phyloP scores from a whole-genome alignment of 2,888 invertebrate genomes.

The Hypercompe scribonia region DNA sequence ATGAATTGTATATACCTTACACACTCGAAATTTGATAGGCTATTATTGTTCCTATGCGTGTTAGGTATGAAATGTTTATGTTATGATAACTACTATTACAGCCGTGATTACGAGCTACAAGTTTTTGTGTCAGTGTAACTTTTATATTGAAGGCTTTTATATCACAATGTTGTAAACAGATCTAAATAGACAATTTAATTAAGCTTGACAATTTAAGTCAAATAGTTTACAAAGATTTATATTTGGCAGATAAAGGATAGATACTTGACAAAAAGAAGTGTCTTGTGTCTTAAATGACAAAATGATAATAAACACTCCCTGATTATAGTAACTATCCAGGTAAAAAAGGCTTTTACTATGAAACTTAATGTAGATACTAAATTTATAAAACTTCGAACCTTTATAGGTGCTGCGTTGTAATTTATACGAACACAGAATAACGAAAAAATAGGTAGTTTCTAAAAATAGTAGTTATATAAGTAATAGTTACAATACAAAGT shows the following conservation, averaged over 20 bases:
- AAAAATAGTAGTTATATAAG: background rate
- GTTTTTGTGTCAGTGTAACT: background rate
- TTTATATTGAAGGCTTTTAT: background rate
- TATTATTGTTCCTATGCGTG: background rate
- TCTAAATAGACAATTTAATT: background rate
- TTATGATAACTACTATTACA: background rate
- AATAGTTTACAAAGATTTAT: too few relatives aligned
- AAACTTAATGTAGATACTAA: background rate
- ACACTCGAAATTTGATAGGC: background rate
- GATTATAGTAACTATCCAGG: background rate
- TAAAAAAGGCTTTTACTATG: background rate
- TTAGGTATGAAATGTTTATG: background rate
- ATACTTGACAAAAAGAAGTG: background rate
- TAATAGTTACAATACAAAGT: constrained; percentile 33
- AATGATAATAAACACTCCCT: background rate
- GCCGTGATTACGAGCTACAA: background rate
- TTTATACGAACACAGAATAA: background rate
- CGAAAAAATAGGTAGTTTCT: background rate
- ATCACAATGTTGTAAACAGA: background rate
- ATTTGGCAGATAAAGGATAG: background rate
- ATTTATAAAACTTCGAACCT: background rate
- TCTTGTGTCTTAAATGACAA: background rate
- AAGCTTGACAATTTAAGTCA: too few relatives aligned
- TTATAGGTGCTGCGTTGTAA: background rate
- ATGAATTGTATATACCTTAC: background rate